Evolutionary conservation across 2,113 vertebrate species (phyloP), one percentile per base, ranked within the genome.

Genomic region (Dipodomys merriami): DNA sequence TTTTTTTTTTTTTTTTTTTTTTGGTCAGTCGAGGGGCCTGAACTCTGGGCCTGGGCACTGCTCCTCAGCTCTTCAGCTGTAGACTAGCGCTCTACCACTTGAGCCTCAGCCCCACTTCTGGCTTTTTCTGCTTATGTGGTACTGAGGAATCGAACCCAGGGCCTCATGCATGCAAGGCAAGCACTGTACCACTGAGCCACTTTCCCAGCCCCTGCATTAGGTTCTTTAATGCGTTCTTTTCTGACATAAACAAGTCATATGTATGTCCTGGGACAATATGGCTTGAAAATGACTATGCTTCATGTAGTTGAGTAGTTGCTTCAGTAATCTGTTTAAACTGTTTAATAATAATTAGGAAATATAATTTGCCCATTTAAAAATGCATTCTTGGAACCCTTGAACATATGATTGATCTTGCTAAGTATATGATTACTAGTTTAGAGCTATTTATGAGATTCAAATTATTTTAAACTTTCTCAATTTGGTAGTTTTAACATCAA

Each of bases 351-450:
- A 33, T 46, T 91, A 62, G 72, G 71, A 85, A 71, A 68, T 72
- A 64, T 73, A 86, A 69, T 19, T 2, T 83, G 11, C 74, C 49
- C 53, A 49, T 65, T 90, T 93, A 79, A 89, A 91, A 92, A 80
- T 65, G 15, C 7, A 49, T 72, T 86, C 33, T 74, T 88, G 29
- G 46, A 30, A 10, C 57, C 44, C 80, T 77, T 83, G 67, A 19
- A 5, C 9, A 39, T 78, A 29, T 39, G 57, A 76, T 33, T 71
- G 68, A 72, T 30, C 30, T 72, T 76, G 44, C 13, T 91, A 3
- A 33, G 10, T 65, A 83, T 33, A 78, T 11, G 79, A 35, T 60
- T 85, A 94, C 5, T 64, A 44, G 11, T 18, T 3, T 91, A 82
- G 60, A 78, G 7, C 29, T 91, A 78, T 86, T 72, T 57, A 67